Conservation (phyloP, 2,113 vertebrate genomes). For the Scomber japonicus region DNA sequence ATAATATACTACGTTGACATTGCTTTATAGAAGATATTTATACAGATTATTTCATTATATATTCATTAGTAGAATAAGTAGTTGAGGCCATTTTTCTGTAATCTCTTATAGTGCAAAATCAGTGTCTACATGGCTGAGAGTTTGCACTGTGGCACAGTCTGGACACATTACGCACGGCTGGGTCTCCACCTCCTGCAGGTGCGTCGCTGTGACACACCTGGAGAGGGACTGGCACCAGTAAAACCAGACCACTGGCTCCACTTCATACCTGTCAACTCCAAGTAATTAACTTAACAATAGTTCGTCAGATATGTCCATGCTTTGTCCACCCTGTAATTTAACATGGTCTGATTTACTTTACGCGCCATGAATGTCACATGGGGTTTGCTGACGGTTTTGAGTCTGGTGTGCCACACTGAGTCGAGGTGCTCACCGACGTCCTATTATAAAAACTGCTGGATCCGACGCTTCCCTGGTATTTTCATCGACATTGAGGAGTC, state of each 20-base stretch:
- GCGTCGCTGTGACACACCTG: constrained; percentile 61
- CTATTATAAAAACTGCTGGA: constrained; percentile 95
- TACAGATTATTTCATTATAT: too few species aligned
- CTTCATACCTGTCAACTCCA: constrained; percentile 15
- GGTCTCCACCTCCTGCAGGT: constrained; percentile 67
- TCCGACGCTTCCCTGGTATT: constrained; percentile 91
- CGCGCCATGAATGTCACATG: constrained; percentile 84
- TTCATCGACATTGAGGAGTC: constrained; percentile 89
- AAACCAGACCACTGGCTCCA: constrained; percentile 38
- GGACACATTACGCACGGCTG: constrained; percentile 20
- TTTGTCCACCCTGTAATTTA: neutral
- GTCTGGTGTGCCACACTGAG: constrained; percentile 66
- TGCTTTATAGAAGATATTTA: too few species aligned
- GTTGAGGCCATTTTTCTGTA: too few species aligned
- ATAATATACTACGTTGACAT: too few species aligned
- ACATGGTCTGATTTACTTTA: constrained; percentile 56
- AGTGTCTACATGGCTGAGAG: too few species aligned
- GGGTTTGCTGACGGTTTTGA: constrained; percentile 81
- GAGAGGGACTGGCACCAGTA: constrained; percentile 38
- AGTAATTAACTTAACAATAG: neutral
- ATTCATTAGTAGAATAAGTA: too few species aligned
- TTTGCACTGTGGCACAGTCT: neutral
- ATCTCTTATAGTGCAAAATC: too few species aligned
- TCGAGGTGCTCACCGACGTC: constrained; percentile 88
- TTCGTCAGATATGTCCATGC: constrained; percentile 36